Percentiles rank a stretch among this genome's conserved stretches.
Conservation (phyloP, 2,797 vertebrate genomes). For the Zenarchopterus dispar region DNA sequence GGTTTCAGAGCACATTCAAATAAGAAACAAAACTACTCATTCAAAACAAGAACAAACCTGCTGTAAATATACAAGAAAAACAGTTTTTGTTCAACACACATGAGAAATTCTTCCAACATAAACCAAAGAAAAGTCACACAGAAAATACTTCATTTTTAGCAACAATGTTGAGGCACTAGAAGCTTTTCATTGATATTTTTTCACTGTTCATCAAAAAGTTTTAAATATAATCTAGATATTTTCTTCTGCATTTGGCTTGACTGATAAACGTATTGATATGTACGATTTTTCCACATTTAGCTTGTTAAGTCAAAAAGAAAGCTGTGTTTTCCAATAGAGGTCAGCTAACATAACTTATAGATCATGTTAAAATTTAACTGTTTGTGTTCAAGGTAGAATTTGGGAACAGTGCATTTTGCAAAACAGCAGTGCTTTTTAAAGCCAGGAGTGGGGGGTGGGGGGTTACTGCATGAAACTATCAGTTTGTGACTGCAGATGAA, state of each 20-base stretch:
- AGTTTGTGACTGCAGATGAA: too few species aligned
- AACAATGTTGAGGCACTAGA: conserved; percentile 36
- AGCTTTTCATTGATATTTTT: not conserved
- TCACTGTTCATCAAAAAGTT: not conserved
- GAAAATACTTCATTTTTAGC: not conserved
- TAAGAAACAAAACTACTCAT: not conserved
- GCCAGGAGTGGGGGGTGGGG: too few species aligned
- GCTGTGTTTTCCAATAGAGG: too few species aligned
- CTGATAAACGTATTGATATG: not conserved
- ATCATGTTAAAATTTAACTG: not conserved
- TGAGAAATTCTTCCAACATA: too few species aligned
- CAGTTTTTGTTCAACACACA: not conserved
- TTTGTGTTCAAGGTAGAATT: not conserved
- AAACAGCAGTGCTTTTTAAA: too few species aligned
- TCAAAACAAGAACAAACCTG: not conserved
- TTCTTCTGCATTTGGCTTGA: not conserved
- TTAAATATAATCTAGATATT: not conserved
- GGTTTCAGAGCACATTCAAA: not conserved
- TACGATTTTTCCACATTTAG: not conserved
- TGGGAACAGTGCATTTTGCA: too few species aligned
- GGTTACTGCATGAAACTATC: too few species aligned
- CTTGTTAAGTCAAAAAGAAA: not conserved
- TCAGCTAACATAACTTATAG: rapidly evolving
- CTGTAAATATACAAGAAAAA: not conserved
- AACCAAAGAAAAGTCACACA: conserved; percentile 5